Evolutionary conservation across 2,113 vertebrate genomes (phyloP).

Genomic region (Chamaea fasciata): DNA sequence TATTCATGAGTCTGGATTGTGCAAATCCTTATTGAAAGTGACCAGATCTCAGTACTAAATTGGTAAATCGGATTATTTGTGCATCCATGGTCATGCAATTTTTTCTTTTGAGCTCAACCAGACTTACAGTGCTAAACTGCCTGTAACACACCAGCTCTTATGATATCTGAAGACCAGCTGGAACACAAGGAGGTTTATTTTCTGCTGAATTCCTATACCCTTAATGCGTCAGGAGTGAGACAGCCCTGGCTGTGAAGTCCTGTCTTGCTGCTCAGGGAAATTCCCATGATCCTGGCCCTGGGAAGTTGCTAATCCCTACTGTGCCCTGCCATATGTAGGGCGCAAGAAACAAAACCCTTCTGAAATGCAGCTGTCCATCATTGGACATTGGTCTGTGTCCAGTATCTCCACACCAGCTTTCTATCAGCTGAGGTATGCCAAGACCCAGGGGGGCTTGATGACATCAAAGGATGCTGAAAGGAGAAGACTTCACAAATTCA

Average conservation of each 20-base stretch:
- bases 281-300: rapidly evolving
- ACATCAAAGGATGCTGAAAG: not conserved
- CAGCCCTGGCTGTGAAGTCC: not conserved
- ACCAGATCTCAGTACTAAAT: not conserved
- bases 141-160: not conserved
- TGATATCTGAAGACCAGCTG: not conserved
- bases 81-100: not conserved
- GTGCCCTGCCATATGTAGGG: not conserved
- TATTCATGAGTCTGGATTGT: not conserved
- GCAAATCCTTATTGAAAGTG: not conserved
- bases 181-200: not conserved
- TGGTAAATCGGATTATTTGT: not conserved
- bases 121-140: not conserved
- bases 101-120: not conserved
- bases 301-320: not conserved
- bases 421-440: not conserved
- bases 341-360: not conserved
- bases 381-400: rapidly evolving
- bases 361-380: not conserved
- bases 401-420: not conserved
- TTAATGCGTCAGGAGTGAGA: not conserved
- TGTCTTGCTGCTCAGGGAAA: not conserved
- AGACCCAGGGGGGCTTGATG: not conserved
- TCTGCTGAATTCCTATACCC: not conserved
- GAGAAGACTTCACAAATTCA: not conserved